Base-by-base conservation (phyloP, 2,113 vertebrate species). In the Zosterops hypoxanthus region DNA sequence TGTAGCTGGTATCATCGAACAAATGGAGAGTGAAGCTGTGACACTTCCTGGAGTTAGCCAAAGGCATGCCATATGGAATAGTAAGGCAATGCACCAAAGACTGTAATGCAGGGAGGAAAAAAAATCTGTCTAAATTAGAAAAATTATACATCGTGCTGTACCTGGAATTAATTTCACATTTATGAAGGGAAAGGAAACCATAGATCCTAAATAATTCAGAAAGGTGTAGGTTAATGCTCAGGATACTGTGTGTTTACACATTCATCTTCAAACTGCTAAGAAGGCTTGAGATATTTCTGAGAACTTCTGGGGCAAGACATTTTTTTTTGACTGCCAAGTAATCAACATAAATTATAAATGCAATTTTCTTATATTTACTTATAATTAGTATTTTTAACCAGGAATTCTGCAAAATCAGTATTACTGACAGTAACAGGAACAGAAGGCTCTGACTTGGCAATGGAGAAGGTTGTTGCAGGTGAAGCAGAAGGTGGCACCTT, bases 31-130 rank as follows among this genome's bases (percentile, higher is more conserved):
- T n/a, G 50, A 90, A 93, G 39, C 41, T 76, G 55, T 72, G 64
- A 72, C 55, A 53, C 60, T 73, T 95, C 50, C 77, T 72, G 79
- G 63, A 95, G 90, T 55, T 93, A 86, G 88, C 80, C 84, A 94
- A 84, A 82, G 88, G 86, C 93, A 91, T 28, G 41, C 80, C 88
- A 92, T 82, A 92, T 94, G 91, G 82, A 81, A 56, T 7, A 75
- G 14, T 34, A 85, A 80, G 52, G 28, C 46, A 86, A 31, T 5
- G 7, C 41, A 91, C 64, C 16, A 50, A 59, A 73, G 39, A 69
- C 7, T 26, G 9, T 42, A 84, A 70, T 0, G 3, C 14, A 57
- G 22, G 15, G 13, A 34, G 22, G 2, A 7, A 31, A 75, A 75
- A 24, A 59, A 24, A 55, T 14, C 8, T n/a, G 23, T 41, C n/a